phyloP scores from a whole-genome alignment of 2,797 vertebrate genomes.

The Gallinago stenura region DNA sequence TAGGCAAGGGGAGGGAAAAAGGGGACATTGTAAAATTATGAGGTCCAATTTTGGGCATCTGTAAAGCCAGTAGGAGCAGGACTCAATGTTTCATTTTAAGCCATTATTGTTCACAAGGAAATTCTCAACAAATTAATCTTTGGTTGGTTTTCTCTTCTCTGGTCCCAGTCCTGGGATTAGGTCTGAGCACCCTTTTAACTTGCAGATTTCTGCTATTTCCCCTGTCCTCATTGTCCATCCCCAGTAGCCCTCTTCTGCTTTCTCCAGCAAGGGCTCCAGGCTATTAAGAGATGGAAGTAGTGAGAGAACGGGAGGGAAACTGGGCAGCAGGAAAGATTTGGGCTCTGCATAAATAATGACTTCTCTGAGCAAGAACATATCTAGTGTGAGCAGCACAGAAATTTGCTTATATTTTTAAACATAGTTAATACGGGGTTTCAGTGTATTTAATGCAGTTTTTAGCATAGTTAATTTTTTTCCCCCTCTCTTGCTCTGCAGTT shows the following conservation, averaged over 20 bases:
- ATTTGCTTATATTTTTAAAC: background rate
- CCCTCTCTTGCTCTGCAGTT: background rate
- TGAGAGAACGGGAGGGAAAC: background rate
- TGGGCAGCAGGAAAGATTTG: background rate
- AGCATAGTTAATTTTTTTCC: background rate
- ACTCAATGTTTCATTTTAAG: background rate
- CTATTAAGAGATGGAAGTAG: background rate
- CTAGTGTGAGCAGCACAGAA: background rate
- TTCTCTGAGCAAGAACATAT: background rate
- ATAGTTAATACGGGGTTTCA: background rate
- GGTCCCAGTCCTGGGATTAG: background rate
- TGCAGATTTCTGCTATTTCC: background rate
- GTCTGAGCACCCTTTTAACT: background rate
- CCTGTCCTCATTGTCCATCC: accelerated
- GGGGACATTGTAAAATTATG: background rate
- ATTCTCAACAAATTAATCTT: background rate
- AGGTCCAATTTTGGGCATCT: background rate
- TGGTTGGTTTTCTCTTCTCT: background rate
- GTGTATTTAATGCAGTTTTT: background rate
- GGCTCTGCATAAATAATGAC: background rate
- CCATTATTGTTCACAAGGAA: background rate
- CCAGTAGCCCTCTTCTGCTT: background rate
- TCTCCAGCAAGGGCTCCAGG: background rate
- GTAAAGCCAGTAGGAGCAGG: background rate
- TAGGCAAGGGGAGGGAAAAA: background rate